phyloP scores from a whole-genome alignment of 2,888 invertebrate species.

The Clostera curtula region DNA sequence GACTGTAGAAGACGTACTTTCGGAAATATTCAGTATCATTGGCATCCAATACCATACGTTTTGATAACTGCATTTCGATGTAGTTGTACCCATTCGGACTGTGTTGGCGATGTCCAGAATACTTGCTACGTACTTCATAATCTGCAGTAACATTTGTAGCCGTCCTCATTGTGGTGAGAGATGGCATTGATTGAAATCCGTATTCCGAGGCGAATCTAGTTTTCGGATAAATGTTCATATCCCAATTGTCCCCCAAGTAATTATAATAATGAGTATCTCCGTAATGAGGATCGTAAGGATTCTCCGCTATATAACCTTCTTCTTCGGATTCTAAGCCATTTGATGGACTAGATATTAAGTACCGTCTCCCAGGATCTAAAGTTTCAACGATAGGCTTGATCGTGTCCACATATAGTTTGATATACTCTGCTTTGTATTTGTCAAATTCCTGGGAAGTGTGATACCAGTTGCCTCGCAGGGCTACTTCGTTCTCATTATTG shows the following conservation, averaged over 20 bases:
- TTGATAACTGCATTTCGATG: conserved; percentile 76
- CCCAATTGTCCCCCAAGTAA: conserved; percentile 88
- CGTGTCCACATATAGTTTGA: conserved; percentile 86
- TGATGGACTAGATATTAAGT: conserved; percentile 92
- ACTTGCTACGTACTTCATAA: conserved; percentile 70
- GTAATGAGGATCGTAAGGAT: conserved; percentile 86
- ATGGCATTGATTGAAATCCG: conserved; percentile 94
- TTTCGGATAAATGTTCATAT: conserved; percentile 82
- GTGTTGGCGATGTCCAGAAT: conserved; percentile 90
- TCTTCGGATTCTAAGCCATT: conserved; percentile 84
- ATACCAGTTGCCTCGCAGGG: conserved; percentile 89
- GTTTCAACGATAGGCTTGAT: conserved; percentile 78
- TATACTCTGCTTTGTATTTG: conserved; percentile 83
- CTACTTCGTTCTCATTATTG: conserved; percentile 98
- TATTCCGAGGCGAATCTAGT: conserved; percentile 97
- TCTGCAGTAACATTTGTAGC: conserved; percentile 71
- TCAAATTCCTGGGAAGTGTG: conserved; percentile 62
- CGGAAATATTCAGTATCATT: conserved; percentile 74
- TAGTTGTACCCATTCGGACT: conserved; percentile 81
- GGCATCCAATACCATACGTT: conserved; percentile 76
- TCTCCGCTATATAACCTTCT: conserved; percentile 84
- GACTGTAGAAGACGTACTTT: conserved; percentile 87
- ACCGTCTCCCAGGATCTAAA: conserved; percentile 79
- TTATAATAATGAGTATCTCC: conserved; percentile 97
- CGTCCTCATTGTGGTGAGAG: conserved; percentile 78